A percentile compares a stretch with the other conserved stretches of the same genome.
These are phyloP conservation scores for Torymus aiolomorphi DNA, from an alignment of 2,888 invertebrate genomes.

Conservation along the genomic window DNA sequence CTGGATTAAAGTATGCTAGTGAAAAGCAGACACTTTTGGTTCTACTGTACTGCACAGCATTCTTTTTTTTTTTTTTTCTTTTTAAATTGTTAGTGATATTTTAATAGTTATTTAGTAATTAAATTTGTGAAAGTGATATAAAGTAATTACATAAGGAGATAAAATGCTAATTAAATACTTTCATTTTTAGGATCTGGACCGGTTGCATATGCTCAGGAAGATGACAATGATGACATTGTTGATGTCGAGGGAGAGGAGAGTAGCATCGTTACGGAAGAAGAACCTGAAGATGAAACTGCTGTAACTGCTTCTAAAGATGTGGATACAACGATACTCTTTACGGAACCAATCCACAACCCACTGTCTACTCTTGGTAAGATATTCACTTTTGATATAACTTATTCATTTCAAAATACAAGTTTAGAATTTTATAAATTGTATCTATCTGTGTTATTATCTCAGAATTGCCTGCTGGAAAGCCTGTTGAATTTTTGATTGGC, in stretches of 20 bases:
- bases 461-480: slow-evolving; percentile 94
- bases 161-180: slow-evolving; percentile 27
- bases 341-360: slow-evolving; percentile 80
- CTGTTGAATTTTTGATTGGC: slow-evolving; percentile 96
- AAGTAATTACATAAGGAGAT: too few relatives aligned
- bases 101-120: too few relatives aligned
- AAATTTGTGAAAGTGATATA: too few relatives aligned
- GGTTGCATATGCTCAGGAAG: slow-evolving; percentile 80
- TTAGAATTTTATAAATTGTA: slow-evolving; percentile 22
- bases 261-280: slow-evolving; percentile 75
- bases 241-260: slow-evolving; percentile 80
- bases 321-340: slow-evolving; percentile 93
- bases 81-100: too few relatives aligned
- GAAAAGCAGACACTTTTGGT: background rate
- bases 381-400: slow-evolving; percentile 9
- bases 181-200: slow-evolving; percentile 75
- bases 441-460: slow-evolving; percentile 64
- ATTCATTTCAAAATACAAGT: slow-evolving; percentile 25
- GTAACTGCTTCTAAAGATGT: slow-evolving; percentile 91
- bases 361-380: slow-evolving; percentile 69
- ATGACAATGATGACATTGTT: slow-evolving; percentile 77
- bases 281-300: slow-evolving; percentile 80
- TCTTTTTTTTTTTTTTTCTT: too few relatives aligned
- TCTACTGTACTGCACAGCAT: too few relatives aligned
- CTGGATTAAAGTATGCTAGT: background rate